Evolutionary conservation across 2,113 vertebrate genomes (phyloP).

Genomic region (Tupaia tana): DNA sequence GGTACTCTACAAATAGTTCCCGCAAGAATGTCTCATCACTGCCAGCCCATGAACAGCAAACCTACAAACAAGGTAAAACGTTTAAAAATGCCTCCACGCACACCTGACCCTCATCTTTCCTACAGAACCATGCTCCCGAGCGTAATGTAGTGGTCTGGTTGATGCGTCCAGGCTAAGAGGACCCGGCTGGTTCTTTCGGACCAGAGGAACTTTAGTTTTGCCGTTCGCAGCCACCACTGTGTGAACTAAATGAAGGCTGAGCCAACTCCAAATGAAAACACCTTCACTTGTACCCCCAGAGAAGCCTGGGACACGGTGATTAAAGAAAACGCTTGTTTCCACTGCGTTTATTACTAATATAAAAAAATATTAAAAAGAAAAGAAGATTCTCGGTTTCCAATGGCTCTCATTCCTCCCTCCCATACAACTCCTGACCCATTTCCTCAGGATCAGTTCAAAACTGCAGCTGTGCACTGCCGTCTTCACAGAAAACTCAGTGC

Average conservation of each 20-base stretch:
- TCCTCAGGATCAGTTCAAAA: slow-evolving; percentile 57
- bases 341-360: slow-evolving; percentile 80
- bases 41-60: neutral
- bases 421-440: slow-evolving; percentile 48
- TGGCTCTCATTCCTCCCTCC: slow-evolving; percentile 10
- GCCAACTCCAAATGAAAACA: neutral
- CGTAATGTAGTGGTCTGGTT: neutral
- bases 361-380: slow-evolving; percentile 74
- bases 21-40: neutral
- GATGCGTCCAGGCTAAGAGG: neutral
- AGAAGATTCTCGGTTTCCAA: slow-evolving; percentile 67
- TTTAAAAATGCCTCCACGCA: neutral
- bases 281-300: neutral
- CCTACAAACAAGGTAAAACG: neutral
- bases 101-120: neutral
- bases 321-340: slow-evolving; percentile 64
- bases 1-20: neutral
- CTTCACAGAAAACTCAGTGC: slow-evolving; percentile 81
- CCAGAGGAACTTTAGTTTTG: neutral
- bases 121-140: neutral
- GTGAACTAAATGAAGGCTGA: neutral
- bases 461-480: slow-evolving; percentile 46
- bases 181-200: neutral
- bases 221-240: neutral
- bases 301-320: neutral